These are phyloP conservation scores for Riparia riparia DNA, from an alignment of 2,113 vertebrate genomes.

Conservation along the genomic window DNA sequence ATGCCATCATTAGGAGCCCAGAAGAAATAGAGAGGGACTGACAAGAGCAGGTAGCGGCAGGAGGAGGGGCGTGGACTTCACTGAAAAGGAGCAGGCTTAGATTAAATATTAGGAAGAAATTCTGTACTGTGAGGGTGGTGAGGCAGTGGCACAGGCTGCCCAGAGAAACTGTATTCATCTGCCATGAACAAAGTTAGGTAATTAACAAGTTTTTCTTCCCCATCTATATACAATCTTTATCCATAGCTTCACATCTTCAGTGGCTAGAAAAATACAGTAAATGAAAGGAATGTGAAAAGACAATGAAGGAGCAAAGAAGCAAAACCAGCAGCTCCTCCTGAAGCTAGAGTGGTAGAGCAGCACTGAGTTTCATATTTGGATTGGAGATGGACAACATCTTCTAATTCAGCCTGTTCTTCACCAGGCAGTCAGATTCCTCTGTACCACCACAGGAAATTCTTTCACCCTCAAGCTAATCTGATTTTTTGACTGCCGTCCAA, in stretches of 20 bases:
- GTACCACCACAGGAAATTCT: neutral
- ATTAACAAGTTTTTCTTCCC: neutral
- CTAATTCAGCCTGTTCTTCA: neutral
- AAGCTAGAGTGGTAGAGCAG: neutral
- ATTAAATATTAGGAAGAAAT: neutral
- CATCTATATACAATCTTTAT: neutral
- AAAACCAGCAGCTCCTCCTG: neutral
- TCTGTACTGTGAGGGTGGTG: neutral
- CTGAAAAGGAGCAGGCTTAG: neutral
- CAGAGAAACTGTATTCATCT: neutral
- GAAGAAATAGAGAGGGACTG: neutral
- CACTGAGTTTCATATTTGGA: neutral
- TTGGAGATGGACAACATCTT: neutral
- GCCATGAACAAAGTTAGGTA: neutral
- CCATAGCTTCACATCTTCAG: neutral
- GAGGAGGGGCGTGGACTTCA: neutral
- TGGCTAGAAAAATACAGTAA: neutral
- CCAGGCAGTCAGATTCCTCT: neutral
- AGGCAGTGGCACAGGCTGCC: neutral
- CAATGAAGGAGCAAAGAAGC: neutral
- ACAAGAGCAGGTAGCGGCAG: neutral
- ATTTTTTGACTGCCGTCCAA: neutral
- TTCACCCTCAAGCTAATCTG: neutral
- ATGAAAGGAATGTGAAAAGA: neutral
- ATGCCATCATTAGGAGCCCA: neutral